Evolutionary conservation across 2,797 vertebrate genomes (phyloP).

Genomic region (Semotilus atromaculatus): DNA sequence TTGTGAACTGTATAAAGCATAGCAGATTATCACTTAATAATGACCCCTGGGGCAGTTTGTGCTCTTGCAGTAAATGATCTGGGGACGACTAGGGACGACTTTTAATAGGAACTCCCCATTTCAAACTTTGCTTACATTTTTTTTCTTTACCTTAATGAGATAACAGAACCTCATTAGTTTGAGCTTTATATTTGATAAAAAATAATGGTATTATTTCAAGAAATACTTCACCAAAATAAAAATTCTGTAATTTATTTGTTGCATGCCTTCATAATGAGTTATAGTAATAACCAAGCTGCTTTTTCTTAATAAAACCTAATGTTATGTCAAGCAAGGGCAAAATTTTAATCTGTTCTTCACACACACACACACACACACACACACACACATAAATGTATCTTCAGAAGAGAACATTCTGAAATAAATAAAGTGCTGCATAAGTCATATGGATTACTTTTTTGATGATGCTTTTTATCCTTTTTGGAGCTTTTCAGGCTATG

Average conservation of each 20-base stretch:
- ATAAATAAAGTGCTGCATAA: background rate
- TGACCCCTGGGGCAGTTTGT: slow-evolving; percentile 33
- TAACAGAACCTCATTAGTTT: background rate
- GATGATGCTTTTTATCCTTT: too few relatives aligned
- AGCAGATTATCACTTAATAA: slow-evolving; percentile 37
- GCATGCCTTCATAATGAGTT: background rate
- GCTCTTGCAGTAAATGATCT: slow-evolving; percentile 22
- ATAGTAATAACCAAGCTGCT: background rate
- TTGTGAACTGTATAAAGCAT: slow-evolving; percentile 22
- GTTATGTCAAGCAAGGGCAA: background rate
- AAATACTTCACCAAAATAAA: background rate
- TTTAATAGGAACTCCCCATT: slow-evolving; percentile 14
- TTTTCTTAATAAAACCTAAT: background rate
- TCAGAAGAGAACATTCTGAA: too few relatives aligned
- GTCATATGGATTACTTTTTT: background rate
- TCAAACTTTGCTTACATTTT: background rate
- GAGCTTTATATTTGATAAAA: slow-evolving; percentile 8
- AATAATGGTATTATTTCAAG: background rate
- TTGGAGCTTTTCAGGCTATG: too few relatives aligned
- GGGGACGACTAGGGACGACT: background rate
- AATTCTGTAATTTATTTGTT: background rate
- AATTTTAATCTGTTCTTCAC: background rate
- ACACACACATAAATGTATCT: too few relatives aligned
- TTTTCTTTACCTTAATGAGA: background rate
- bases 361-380: background rate